Percentiles rank a stretch among this genome's conserved stretches.
Evolutionary conservation across 2,797 vertebrate genomes (phyloP).

Genomic region (Hemitrygon akajei): DNA sequence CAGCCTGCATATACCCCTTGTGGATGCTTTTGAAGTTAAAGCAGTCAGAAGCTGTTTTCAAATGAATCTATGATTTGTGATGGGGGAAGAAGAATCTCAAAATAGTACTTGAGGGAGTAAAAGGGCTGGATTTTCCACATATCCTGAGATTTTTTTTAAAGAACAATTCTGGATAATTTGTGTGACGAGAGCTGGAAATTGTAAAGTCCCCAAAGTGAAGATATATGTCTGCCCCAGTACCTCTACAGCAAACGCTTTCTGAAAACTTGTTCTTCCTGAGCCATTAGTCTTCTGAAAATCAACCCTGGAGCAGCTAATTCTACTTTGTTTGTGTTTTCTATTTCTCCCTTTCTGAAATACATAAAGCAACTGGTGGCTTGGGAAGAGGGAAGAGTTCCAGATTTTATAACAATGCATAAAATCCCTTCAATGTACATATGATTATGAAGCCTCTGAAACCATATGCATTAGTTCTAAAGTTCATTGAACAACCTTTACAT

Average conservation of each 20-base stretch:
- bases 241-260: background rate
- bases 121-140: background rate
- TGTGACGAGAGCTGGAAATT: background rate
- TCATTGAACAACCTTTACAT: background rate
- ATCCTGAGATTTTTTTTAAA: constrained; percentile 7
- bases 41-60: constrained; percentile 35
- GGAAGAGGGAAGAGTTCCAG: constrained; percentile 13
- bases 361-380: constrained; percentile 12
- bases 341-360: background rate
- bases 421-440: background rate
- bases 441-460: background rate
- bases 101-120: constrained; percentile 18
- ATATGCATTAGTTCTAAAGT: background rate
- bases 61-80: constrained; percentile 33
- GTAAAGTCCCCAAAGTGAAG: background rate
- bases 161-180: constrained; percentile 16
- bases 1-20: constrained; percentile 31
- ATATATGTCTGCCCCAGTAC: background rate
- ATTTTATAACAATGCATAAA: background rate
- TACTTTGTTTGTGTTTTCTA: background rate
- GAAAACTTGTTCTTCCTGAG: background rate
- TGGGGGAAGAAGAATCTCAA: background rate
- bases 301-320: background rate
- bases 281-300: constrained; percentile 1
- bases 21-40: constrained; percentile 36